Evolutionary conservation across 1,140 invertebrate species (phyloP).

Genomic region (Hermatobates lingyangjiaoensis): DNA sequence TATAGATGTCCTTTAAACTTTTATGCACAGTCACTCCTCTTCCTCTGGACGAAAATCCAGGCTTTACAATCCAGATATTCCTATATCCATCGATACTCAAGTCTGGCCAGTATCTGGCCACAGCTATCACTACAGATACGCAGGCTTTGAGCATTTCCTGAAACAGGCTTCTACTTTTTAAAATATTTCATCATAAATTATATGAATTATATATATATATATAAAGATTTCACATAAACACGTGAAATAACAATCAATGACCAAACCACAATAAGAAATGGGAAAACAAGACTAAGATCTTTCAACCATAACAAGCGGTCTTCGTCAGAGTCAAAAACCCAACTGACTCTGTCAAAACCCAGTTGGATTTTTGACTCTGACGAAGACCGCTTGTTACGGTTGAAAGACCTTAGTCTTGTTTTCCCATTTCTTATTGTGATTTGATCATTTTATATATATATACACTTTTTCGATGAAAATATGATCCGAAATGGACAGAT

Average conservation of each 20-base stretch:
- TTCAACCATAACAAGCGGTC: not conserved
- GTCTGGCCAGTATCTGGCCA: constrained; percentile 45
- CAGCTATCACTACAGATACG: not conserved
- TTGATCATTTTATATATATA: too few species aligned
- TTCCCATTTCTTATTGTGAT: too few species aligned
- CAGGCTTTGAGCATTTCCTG: constrained; percentile 16
- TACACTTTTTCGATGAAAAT: too few species aligned
- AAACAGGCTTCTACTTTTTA: too few species aligned
- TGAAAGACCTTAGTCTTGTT: too few species aligned
- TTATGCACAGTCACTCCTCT: constrained; percentile 75
- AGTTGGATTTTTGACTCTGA: too few species aligned
- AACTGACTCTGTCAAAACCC: too few species aligned
- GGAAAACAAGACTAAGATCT: not conserved
- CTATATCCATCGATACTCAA: constrained; percentile 58
- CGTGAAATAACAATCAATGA: not conserved
- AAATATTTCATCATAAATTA: too few species aligned
- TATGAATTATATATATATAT: not conserved
- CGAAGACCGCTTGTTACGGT: too few species aligned
- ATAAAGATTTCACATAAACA: not conserved
- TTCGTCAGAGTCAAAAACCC: not conserved
- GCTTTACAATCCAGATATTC: constrained; percentile 92
- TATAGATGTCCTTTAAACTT: constrained; percentile 64
- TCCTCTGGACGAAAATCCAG: constrained; percentile 79
- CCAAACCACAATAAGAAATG: not conserved
- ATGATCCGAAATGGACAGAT: too few species aligned